A percentile compares a stretch with the other conserved stretches of the same genome.
Evolutionary conservation across 2,888 invertebrate genomes (phyloP).

Genomic region (Drosophila meridionalis): DNA sequence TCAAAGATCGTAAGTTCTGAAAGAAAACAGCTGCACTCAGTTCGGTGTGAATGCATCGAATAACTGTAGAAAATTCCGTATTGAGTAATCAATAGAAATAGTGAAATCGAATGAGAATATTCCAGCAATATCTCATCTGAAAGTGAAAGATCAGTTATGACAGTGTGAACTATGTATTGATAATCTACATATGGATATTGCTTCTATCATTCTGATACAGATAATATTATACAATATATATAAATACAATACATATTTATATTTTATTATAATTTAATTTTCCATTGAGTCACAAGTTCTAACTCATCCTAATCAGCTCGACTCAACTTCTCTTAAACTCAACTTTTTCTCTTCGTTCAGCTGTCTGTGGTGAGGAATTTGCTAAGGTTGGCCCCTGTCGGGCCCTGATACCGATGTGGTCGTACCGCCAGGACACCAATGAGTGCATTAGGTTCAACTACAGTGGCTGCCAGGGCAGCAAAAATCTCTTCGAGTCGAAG

Average conservation of each 20-base stretch:
- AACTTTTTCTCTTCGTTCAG: conserved; percentile 17
- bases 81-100: background rate
- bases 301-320: background rate
- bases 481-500: conserved; percentile 89
- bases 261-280: background rate
- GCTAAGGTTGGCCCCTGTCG: conserved; percentile 52
- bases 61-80: background rate
- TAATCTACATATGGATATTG: too few species aligned
- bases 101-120: too few species aligned
- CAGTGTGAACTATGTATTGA: background rate
- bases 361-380: conserved; percentile 64
- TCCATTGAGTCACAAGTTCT: background rate
- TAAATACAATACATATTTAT: too few species aligned
- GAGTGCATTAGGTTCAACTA: conserved; percentile 90
- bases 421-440: conserved; percentile 55
- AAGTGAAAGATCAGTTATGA: background rate
- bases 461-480: conserved; percentile 90
- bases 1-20: conserved; percentile 57
- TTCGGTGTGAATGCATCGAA: background rate
- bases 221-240: too few species aligned
- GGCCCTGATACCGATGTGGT: conserved; percentile 28
- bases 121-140: too few species aligned
- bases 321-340: background rate
- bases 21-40: too few species aligned
- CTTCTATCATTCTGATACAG: too few species aligned